A percentile compares a stretch with the other conserved stretches of the same genome.
phyloP scores from a whole-genome alignment of 2,113 vertebrate species.

The Alethe diademata region DNA sequence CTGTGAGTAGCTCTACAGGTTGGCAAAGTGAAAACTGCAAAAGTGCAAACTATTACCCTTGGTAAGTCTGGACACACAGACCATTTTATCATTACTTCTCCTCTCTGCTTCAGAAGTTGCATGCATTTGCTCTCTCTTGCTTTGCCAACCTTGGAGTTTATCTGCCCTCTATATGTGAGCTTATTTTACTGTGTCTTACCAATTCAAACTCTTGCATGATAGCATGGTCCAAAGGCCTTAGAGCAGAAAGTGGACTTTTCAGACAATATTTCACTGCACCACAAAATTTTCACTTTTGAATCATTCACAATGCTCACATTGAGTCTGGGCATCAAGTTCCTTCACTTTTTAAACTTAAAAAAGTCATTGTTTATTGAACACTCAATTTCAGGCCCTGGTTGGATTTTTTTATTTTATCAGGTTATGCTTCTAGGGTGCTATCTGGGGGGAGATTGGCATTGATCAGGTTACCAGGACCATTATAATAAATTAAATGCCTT shows the following conservation, averaged over 20 bases:
- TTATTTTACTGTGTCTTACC: neutral
- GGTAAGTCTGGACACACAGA: neutral
- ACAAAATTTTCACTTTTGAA: neutral
- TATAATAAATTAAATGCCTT: neutral
- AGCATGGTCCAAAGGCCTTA: neutral
- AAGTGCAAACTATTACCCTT: neutral
- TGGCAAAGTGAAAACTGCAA: neutral
- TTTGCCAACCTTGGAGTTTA: neutral
- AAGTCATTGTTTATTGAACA: neutral
- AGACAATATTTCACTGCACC: neutral
- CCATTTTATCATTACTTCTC: neutral
- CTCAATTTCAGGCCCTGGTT: neutral
- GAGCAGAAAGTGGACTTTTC: neutral
- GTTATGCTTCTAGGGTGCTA: neutral
- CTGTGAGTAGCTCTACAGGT: neutral
- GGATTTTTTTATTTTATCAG: neutral
- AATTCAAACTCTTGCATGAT: neutral
- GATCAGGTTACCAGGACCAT: neutral
- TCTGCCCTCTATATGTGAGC: neutral
- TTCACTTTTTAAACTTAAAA: neutral
- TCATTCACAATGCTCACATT: neutral
- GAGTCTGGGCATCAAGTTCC: neutral
- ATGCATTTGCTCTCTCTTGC: neutral
- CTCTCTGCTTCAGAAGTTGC: neutral
- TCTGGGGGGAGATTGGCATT: neutral